Base-by-base conservation (phyloP, 2,113 vertebrate genomes). In the Caretta caretta region DNA sequence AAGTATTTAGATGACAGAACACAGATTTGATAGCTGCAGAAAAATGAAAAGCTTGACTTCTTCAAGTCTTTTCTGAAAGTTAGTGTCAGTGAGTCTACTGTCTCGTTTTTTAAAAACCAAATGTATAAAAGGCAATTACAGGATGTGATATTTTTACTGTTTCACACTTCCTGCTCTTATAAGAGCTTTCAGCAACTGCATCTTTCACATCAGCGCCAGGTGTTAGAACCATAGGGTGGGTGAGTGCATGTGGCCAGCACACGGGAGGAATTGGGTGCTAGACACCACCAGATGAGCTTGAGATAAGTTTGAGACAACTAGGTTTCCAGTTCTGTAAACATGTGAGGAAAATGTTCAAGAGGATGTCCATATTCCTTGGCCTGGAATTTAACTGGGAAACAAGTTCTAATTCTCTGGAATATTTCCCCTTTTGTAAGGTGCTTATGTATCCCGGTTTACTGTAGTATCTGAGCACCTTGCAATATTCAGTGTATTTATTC, bases 151-250 rank as follows among this genome's bases (percentile, higher is more conserved):
- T 49, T 89, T 80, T 90, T 96, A 62, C 4, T 93, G 82, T 84
- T 94, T 94, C 83, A 90, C 84, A 84, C 89, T 46, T 94, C 4
- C 54, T 91, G 76, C 88, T 96, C 75, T 91, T 83, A 59, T 80
- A 48, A 75, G 54, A 87, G 19, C 90, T 85, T 95, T 95, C 94
- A 95, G 88, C 86, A 93, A 88, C 51, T 94, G 79, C 50, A 84
- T 85, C 51, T 93, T 92, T 92, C 87, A 65, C 54, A 12, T 83
- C 54, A 78, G 57, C 29, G 86, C 10, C 31, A 51, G 84, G 83
- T 79, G 38, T 94, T 80, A 93, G 96, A 97, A 22, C 53, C 5
- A 4, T 79, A 78, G 84, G 88, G 48, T 81, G 38, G 76, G 53
- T 0, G 0, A 83, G 53, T 72, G 42, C 13, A 0, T 25, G 81